Evolutionary conservation across 2,797 vertebrate species (phyloP), one percentile per base, ranked within the genome.

Genomic region (Podargus strigoides): DNA sequence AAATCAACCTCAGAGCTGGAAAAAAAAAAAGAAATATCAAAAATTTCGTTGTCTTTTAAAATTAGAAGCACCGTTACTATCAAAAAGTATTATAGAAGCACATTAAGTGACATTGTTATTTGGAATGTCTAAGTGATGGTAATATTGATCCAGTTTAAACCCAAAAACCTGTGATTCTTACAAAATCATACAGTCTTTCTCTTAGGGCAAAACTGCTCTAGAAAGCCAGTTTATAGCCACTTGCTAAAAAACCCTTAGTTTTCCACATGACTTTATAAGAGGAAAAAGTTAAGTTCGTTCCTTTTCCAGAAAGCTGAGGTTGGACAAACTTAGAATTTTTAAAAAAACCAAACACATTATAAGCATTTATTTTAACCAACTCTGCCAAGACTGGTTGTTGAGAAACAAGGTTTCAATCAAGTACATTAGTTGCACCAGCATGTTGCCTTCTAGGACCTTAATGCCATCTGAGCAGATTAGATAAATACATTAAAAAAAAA

Each of bases 341-440:
- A 37, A 95, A 73, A 92, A 95, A 87, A 72, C 74, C 92, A 95
- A 94, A 70, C 67, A 52, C n/a, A 93, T 80, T 90, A 85, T 96
- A 89, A 96, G 76, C 91, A 97, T 94, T 92, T 96, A 95, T 92
- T 96, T 93, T 90, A 90, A 80, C 58, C n/a, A 96, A 95, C 93
- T 93, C 82, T 91, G 90, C 55, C 26, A 85, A 93, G 87, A 94
- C 64, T 91, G 44, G 85, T 68, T 89, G 69, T 88, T 94, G 62
- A 84, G 9, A 95, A 94, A 80, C 93, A 72, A 89, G 52, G 41
- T 94, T 89, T 95, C 84, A 85, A 96, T 90, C 86, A 87, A 60
- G 39, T 60, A 60, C 36, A 95, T 91, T 94, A 94, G 74, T 94
- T 94, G 98, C 98, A 98, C 98, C 99, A 99, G 98, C 98, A 99